Conservation (phyloP, 1,140 invertebrate genomes). For the Scaptomyza pallida region DNA sequence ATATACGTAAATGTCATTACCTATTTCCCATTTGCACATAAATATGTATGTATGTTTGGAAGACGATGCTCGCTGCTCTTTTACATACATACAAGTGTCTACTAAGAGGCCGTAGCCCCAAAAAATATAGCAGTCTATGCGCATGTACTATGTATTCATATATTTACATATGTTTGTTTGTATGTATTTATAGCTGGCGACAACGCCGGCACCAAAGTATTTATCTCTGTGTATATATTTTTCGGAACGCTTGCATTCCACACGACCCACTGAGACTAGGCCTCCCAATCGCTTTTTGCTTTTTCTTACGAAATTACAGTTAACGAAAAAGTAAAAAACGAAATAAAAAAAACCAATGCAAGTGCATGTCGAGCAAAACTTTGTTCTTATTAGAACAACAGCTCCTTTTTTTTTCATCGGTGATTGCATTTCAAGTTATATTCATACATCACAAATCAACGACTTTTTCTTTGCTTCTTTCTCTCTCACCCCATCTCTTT, state of each 20-base stretch:
- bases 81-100: no score
- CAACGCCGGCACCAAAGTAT: not conserved
- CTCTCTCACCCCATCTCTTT: conserved; percentile 1
- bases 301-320: no score
- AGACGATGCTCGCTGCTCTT: conserved; percentile 4
- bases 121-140: conserved; percentile 33
- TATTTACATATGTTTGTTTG: not conserved
- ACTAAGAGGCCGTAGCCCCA: conserved; percentile 2
- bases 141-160: conserved; percentile 38
- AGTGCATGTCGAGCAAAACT: not conserved
- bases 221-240: conserved; percentile 4
- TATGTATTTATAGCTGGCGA: conserved; percentile 12
- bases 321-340: no score
- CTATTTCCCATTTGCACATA: conserved; percentile 16
- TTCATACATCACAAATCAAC: no score
- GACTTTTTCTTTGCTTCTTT: conserved; percentile 9
- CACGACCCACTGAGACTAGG: no score
- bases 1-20: conserved; percentile 18
- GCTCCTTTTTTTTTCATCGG: no score
- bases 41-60: conserved; percentile 2
- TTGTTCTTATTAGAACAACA: no score
- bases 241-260: no score
- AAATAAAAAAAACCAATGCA: not conserved
- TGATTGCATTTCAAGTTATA: not conserved
- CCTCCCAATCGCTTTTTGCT: no score